A percentile compares a stretch with the other conserved stretches of the same genome.
phyloP scores from a whole-genome alignment of 2,888 invertebrate species.

The Tinea pellionella region DNA sequence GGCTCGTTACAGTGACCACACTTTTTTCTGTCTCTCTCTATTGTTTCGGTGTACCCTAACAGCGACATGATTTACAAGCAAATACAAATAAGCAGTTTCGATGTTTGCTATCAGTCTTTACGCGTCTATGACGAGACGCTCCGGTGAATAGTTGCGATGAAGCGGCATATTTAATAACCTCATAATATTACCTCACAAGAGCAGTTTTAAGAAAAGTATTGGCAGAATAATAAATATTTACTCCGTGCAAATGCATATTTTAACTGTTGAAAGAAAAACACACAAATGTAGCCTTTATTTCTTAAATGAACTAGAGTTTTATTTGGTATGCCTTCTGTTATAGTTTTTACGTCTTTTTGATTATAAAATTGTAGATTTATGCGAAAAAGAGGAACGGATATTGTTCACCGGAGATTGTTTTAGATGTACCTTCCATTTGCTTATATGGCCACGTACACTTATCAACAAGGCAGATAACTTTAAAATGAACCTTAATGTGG shows the following conservation, averaged over 20 bases:
- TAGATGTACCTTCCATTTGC: constrained; percentile 25
- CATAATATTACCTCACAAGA: background rate
- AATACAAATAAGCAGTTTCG: no score
- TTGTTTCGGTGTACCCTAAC: no score
- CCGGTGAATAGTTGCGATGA: background rate
- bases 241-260: background rate
- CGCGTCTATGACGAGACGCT: no score
- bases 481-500: no score
- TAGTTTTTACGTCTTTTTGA: background rate
- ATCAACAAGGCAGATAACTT: no score
- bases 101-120: no score
- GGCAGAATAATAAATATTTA: background rate
- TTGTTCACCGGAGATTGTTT: constrained; percentile 47
- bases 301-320: no score
- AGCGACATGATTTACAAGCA: no score
- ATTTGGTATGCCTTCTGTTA: no score
- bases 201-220: background rate
- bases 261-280: background rate
- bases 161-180: background rate
- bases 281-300: no score
- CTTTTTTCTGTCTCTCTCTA: no score
- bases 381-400: constrained; percentile 31
- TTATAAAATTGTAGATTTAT: background rate
- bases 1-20: no score
- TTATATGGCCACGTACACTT: background rate